Evolutionary conservation across 2,888 invertebrate species (phyloP), one percentile per base, ranked within the genome.

Genomic region (Amphipyra berbera): DNA sequence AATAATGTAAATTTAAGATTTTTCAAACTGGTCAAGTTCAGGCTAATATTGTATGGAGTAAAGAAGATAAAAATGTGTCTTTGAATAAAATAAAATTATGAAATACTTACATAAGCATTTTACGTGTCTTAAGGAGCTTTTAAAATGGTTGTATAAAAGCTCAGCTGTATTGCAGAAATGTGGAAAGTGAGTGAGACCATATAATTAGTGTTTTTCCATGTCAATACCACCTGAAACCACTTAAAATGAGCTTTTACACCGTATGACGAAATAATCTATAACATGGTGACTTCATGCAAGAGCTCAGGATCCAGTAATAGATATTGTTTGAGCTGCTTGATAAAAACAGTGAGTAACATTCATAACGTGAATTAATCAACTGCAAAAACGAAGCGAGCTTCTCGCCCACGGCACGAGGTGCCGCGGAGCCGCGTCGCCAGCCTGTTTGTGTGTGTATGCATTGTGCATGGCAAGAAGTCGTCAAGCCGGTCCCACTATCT

Each of bases 401-500:
- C 71, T 73, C 85, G 78, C 81, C 75, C 73, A 80, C 79, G 61
- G 64, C 66, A 55, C 61, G 69, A 68, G 65, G 45, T 56, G 60
- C 63, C 60, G 64, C 57, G 15, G 58, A 49, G 68, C 41, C 55
- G 64, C 72, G 72, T 61, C 48, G 48, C 61, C 57, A 41, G 58
- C 66, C 62, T 53, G 77, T 54, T 61, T 66, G 73, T 72, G 86
- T 78, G 81, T 82, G 86, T 82, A 85, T 87, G 87, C 84, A 85
- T 67, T 79, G 80, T 78, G 83, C 81, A 84, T 80, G 84, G 74
- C 75, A 73, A 85, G 82, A 88, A 88, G 86, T 83, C 63, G 88
- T 88, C 89, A 84, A 86, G 91, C 93, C 92, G 92, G 94, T 93
- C 91, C 83, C 79, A 82, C 75, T 80, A 78, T 83, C 88, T 83